Evolutionary conservation across 2,888 invertebrate genomes (phyloP).

Genomic region (Drosophila histrio): DNA sequence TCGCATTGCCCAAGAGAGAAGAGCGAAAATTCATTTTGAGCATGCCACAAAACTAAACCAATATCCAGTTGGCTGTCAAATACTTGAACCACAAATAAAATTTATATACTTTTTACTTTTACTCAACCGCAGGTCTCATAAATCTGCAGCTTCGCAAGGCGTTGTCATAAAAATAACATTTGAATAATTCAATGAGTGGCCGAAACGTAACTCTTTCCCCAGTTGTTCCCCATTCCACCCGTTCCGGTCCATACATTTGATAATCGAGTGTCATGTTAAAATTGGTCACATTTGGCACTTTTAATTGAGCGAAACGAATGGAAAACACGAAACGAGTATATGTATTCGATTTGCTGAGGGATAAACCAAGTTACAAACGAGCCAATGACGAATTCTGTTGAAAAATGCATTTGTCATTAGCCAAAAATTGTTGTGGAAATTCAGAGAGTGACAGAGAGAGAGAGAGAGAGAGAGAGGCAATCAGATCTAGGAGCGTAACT

Average conservation of each 20-base stretch:
- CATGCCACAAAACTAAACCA: slow-evolving; percentile 15
- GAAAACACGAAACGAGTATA: slow-evolving; percentile 38
- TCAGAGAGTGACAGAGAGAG: slow-evolving; percentile 2
- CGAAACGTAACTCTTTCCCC: slow-evolving; percentile 4
- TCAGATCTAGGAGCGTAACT: slow-evolving; percentile 65
- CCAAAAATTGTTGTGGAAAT: slow-evolving; percentile 49
- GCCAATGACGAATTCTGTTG: slow-evolving; percentile 62
- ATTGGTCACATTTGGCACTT: slow-evolving; percentile 67
- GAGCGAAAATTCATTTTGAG: not conserved
- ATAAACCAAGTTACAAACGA: slow-evolving; percentile 40
- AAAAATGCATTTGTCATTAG: slow-evolving; percentile 71
- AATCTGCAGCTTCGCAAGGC: slow-evolving; percentile 50
- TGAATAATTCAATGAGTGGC: slow-evolving; percentile 44
- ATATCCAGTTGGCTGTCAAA: slow-evolving; percentile 53
- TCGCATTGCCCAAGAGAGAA: not conserved
- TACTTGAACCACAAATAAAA: slow-evolving; percentile 61
- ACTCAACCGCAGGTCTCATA: slow-evolving; percentile 45
- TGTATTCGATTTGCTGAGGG: slow-evolving; percentile 8
- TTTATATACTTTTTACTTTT: slow-evolving; percentile 67
- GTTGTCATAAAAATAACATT: slow-evolving; percentile 60
- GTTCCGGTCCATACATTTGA: slow-evolving; percentile 6
- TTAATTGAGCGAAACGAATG: slow-evolving; percentile 73
- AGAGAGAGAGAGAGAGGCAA: not conserved
- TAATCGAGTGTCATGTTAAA: slow-evolving; percentile 58
- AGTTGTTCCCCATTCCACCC: not conserved